A percentile compares a stretch with the other conserved stretches of the same genome.
phyloP scores from a whole-genome alignment of 2,888 invertebrate species.

The Drosophila tripunctata region DNA sequence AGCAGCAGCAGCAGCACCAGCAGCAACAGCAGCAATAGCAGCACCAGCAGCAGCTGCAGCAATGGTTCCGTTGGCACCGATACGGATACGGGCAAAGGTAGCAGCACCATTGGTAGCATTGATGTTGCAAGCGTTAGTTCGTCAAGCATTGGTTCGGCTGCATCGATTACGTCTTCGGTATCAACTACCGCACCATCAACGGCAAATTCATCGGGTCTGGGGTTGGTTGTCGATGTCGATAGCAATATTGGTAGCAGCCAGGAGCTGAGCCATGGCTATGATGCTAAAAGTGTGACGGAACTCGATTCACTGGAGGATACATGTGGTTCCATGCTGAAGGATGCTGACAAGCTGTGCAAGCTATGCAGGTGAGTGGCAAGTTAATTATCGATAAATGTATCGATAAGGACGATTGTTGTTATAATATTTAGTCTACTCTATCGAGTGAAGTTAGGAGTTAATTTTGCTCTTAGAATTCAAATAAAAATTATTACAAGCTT shows the following conservation, averaged over 20 bases:
- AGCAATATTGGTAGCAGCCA: slow-evolving; percentile 58
- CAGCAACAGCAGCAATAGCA: slow-evolving; percentile 42
- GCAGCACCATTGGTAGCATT: slow-evolving; percentile 58
- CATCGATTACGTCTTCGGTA: slow-evolving; percentile 56
- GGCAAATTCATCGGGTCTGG: slow-evolving; percentile 57
- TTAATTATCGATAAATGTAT: neutral
- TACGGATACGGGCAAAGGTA: slow-evolving; percentile 65
- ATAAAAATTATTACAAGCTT: too few species aligned
- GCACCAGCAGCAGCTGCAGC: slow-evolving; percentile 49
- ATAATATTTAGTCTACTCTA: too few species aligned
- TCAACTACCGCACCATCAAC: slow-evolving; percentile 45
- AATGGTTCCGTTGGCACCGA: slow-evolving; percentile 55
- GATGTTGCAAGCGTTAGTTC: slow-evolving; percentile 64
- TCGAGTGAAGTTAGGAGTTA: too few species aligned
- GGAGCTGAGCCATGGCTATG: slow-evolving; percentile 72
- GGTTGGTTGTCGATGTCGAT: slow-evolving; percentile 74
- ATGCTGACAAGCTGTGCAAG: slow-evolving; percentile 87
- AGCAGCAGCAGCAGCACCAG: slow-evolving; percentile 60
- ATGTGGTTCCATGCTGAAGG: slow-evolving; percentile 74
- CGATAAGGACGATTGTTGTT: too few species aligned
- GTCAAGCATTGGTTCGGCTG: slow-evolving; percentile 59
- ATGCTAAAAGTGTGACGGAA: slow-evolving; percentile 77
- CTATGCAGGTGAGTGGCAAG: slow-evolving; percentile 87
- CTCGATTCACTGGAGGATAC: slow-evolving; percentile 84
- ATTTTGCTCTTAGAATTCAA: too few species aligned